These are phyloP conservation scores for Diarsia mendica DNA, from an alignment of 2,888 invertebrate species.

Conservation along the genomic window DNA sequence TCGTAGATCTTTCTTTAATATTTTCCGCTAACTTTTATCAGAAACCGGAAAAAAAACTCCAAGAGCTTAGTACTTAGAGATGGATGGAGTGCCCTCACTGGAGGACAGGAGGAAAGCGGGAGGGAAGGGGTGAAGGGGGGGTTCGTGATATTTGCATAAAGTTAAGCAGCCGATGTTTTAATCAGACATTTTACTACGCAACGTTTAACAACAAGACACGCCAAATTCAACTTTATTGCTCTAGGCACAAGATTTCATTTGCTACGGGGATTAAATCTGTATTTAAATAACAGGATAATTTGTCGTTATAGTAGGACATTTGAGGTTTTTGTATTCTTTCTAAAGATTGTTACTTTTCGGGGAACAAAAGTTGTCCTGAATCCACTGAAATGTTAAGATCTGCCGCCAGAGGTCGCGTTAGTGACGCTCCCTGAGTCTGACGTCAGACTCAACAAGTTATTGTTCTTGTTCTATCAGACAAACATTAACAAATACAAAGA, in stretches of 20 bases:
- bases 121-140: too few relatives aligned
- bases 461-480: not conserved
- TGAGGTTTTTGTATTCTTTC: not conserved
- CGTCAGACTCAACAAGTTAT: not conserved
- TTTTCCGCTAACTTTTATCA: not conserved
- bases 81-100: not conserved
- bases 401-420: too few relatives aligned
- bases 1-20: not conserved
- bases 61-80: not conserved
- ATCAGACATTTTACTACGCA: slow-evolving; percentile 20
- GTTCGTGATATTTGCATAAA: slow-evolving; percentile 23
- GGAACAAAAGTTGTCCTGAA: not conserved
- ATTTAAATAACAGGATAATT: slow-evolving; percentile 29
- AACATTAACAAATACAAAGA: not conserved
- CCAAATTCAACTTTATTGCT: not conserved
- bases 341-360: not conserved
- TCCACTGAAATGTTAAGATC: not conserved
- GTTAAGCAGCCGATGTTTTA: slow-evolving; percentile 33
- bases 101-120: not conserved
- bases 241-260: not conserved
- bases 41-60: not conserved
- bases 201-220: slow-evolving; percentile 9
- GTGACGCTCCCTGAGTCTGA: not conserved
- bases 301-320: slow-evolving; percentile 14
- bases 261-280: not conserved